Conservation (phyloP, 2,797 vertebrate species). For the Xenopus petersii region DNA sequence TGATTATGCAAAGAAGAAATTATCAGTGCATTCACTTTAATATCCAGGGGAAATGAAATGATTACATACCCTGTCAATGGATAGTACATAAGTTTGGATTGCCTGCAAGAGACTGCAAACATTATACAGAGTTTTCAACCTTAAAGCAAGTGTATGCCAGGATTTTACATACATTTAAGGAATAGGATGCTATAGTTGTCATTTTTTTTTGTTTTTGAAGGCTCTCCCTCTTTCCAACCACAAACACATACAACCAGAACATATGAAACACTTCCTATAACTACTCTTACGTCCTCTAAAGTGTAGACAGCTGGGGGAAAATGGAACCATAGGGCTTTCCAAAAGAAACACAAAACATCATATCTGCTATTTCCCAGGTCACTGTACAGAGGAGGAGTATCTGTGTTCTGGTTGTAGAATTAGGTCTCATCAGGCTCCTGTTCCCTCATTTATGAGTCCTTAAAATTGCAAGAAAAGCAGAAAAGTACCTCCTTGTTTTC, state of each 20-base stretch:
- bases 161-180: too few species aligned
- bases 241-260: background rate
- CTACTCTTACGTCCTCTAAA: conserved; percentile 51
- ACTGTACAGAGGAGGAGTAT: conserved; percentile 17
- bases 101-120: too few species aligned
- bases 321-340: conserved; percentile 38
- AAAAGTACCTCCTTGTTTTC: conserved; percentile 60
- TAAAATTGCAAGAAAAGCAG: conserved; percentile 44
- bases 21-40: too few species aligned
- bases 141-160: too few species aligned
- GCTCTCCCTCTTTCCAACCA: background rate
- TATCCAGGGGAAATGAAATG: too few species aligned
- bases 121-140: too few species aligned
- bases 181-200: too few species aligned
- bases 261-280: conserved; percentile 34
- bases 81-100: too few species aligned
- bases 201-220: too few species aligned
- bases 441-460: conserved; percentile 2
- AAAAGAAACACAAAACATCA: conserved; percentile 59
- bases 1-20: too few species aligned
- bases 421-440: conserved; percentile 15
- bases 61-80: too few species aligned
- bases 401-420: conserved; percentile 30
- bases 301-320: conserved; percentile 57
- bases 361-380: conserved; percentile 30